Evolutionary conservation across 2,797 vertebrate species (phyloP).

Genomic region (Selene dorsalis): DNA sequence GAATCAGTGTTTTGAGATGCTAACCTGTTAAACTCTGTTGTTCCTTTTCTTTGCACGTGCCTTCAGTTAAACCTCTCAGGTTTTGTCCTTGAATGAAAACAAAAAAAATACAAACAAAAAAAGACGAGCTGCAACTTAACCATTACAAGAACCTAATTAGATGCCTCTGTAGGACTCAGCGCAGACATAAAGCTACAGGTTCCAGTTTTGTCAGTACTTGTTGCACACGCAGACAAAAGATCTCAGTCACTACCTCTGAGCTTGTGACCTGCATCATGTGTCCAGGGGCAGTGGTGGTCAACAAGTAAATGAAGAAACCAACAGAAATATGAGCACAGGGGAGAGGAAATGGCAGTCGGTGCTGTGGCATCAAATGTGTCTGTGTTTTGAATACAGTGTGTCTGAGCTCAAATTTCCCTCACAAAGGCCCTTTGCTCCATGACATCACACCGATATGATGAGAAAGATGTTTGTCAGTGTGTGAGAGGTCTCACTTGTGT

Average conservation of each 20-base stretch:
- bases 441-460: constrained; percentile 45
- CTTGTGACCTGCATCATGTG: constrained; percentile 31
- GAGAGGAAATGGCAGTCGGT: constrained; percentile 21
- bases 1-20: neutral
- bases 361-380: constrained; percentile 10
- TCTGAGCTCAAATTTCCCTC: constrained; percentile 53
- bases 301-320: constrained; percentile 19
- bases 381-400: constrained; percentile 45
- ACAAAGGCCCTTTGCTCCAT: constrained; percentile 49
- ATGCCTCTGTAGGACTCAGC: neutral
- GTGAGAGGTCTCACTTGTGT: constrained; percentile 19
- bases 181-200: neutral
- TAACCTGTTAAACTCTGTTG: constrained; percentile 10
- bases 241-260: neutral
- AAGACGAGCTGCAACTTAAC: too few relatives aligned
- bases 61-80: neutral
- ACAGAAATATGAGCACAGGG: neutral
- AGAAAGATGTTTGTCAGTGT: constrained; percentile 34
- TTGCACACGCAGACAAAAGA: constrained; percentile 16
- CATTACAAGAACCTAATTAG: neutral
- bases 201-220: constrained; percentile 19
- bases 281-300: constrained; percentile 19
- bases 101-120: too few relatives aligned
- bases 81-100: neutral
- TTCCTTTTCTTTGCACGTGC: neutral